Percentiles rank a stretch among this genome's conserved stretches.
phyloP scores from a whole-genome alignment of 2,113 vertebrate species.

The Parus major region DNA sequence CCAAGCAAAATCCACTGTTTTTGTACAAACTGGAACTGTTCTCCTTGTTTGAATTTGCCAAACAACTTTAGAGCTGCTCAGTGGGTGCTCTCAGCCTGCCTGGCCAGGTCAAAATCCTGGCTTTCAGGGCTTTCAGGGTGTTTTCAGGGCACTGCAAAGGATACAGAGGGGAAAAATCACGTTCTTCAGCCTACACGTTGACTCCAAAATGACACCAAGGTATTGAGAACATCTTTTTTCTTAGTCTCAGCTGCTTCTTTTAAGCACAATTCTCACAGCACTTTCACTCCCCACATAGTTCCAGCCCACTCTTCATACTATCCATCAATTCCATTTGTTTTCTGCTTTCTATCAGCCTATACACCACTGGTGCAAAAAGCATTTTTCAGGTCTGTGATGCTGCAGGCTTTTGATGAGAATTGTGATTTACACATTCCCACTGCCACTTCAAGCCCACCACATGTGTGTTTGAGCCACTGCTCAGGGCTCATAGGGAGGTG shows the following conservation, averaged over 20 bases:
- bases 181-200: not conserved
- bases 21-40: not conserved
- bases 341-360: not conserved
- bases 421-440: not conserved
- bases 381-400: not conserved
- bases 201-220: not conserved
- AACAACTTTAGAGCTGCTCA: not conserved
- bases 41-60: not conserved
- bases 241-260: not conserved
- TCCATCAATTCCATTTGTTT: not conserved
- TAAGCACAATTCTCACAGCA: not conserved
- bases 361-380: not conserved
- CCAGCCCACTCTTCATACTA: not conserved
- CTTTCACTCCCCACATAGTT: not conserved
- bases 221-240: not conserved
- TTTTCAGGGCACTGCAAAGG: not conserved
- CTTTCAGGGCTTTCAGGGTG: not conserved
- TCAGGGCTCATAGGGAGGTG: accelerated
- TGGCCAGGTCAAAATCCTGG: not conserved
- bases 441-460: not conserved
- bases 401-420: not conserved
- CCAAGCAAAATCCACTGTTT: not conserved
- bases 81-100: not conserved
- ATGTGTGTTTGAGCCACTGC: not conserved
- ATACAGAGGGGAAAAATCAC: not conserved